Evolutionary conservation across 2,888 invertebrate species (phyloP), one percentile per base, ranked within the genome.

Genomic region (Synergus japonicus): DNA sequence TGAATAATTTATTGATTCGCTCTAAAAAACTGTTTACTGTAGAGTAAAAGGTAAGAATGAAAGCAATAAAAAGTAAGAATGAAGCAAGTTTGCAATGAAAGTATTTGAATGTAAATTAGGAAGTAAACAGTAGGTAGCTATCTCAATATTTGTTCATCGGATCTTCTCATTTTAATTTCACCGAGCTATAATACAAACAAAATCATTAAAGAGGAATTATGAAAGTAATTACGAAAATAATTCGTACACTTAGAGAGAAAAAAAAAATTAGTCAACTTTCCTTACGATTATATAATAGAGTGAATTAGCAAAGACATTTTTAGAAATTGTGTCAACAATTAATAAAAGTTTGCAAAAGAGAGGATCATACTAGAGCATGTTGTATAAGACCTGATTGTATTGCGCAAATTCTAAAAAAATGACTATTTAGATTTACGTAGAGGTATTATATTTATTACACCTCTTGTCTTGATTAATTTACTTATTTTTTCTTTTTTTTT

Each of bases 81-180:
- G 37, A 63, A 63, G 37, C 37, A 65, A 65, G 41, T 65, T 65
- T 65, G 41, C 65, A 43, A 65, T 41, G 65, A 65, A 65, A 41
- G 65, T 41, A 65, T 65, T 65, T 15, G 65, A 65, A n/a, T 65
- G 41, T 41, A 65, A 65, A 65, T 65, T 65, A 7, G 29, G 37
- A 12, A 64, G 65, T 65, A 65, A 65, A 65, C 37, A 65, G 65
- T 37, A 29, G 22, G 65, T 37, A 29, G 22, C 41, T 65, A 41
- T 65, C 41, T 65, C 65, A 65, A 65, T 41, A 65, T 65, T 65
- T 65, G 65, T 65, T 65, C 65, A 65, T 41, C 15, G 41, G 41
- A 65, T 65, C 65, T n/a, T 65, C 15, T 65, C 65, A 13, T 65
- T 65, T 65, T 65, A 41, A 37, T 65, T 65, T 65, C 41, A 41